phyloP scores from a whole-genome alignment of 2,888 invertebrate genomes.

The Boloria selene region DNA sequence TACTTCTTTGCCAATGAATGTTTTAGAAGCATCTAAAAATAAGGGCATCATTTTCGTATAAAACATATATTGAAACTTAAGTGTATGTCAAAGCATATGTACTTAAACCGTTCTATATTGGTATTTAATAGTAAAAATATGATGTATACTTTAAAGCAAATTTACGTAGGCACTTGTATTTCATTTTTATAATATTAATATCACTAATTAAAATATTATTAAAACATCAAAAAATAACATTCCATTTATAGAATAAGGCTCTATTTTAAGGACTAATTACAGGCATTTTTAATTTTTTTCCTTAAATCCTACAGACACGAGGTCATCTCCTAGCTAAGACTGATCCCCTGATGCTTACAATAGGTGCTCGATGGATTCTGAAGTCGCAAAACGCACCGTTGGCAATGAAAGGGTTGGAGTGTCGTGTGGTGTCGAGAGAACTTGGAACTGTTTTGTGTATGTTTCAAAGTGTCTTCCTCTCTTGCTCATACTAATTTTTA shows the following conservation, averaged over 20 bases:
- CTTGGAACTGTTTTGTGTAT: conserved; percentile 57
- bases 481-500: neutral
- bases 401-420: conserved; percentile 53
- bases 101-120: too few species aligned
- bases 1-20: too few species aligned
- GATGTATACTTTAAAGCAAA: too few species aligned
- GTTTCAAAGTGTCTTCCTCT: neutral
- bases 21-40: too few species aligned
- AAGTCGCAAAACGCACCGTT: conserved; percentile 41
- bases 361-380: conserved; percentile 57
- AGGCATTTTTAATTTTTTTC: neutral
- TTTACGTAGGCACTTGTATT: too few species aligned
- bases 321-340: conserved; percentile 92
- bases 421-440: conserved; percentile 59
- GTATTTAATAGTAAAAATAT: too few species aligned
- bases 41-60: too few species aligned
- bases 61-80: too few species aligned
- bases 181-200: too few species aligned
- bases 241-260: neutral
- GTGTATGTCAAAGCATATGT: too few species aligned
- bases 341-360: conserved; percentile 88
- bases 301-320: conserved; percentile 82
- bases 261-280: neutral
- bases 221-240: too few species aligned
- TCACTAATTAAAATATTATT: too few species aligned